These are phyloP conservation scores for Anoplophora glabripennis DNA, from an alignment of 1,140 invertebrate genomes.

Conservation along the genomic window DNA sequence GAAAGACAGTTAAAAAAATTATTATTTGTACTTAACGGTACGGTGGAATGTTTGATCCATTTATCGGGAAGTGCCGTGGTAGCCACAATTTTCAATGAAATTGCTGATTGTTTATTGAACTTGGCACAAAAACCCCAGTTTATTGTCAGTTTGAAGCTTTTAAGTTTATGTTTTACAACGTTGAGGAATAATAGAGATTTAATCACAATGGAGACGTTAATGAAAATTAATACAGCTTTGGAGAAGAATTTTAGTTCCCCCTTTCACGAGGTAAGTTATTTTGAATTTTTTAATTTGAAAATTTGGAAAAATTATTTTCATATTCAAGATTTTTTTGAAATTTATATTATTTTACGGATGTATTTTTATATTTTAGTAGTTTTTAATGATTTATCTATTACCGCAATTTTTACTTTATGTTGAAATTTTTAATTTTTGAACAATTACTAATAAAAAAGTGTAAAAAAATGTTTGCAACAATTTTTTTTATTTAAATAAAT, in stretches of 20 bases:
- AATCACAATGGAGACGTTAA: conserved; percentile 50
- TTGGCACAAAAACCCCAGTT: conserved; percentile 15
- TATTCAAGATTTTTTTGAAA: too few relatives aligned
- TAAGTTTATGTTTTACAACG: conserved; percentile 53
- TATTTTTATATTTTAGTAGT: too few relatives aligned
- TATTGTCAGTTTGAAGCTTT: conserved; percentile 37
- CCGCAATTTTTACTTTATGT: too few relatives aligned
- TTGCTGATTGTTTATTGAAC: conserved; percentile 30
- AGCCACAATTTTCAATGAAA: conserved; percentile 16
- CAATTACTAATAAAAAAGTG: too few relatives aligned
- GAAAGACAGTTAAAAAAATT: conserved; percentile 40
- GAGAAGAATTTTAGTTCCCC: conserved; percentile 61
- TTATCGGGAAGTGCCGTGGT: conserved; percentile 49
- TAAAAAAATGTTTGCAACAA: too few relatives aligned
- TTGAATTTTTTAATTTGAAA: conserved; percentile 3
- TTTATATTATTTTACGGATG: too few relatives aligned
- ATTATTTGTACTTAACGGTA: conserved; percentile 54
- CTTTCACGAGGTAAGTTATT: conserved; percentile 58
- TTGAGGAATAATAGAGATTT: conserved; percentile 50
- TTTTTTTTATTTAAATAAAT: too few relatives aligned
- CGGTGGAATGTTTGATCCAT: conserved; percentile 59
- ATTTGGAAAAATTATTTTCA: too few relatives aligned
- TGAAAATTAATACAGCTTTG: conserved; percentile 54
- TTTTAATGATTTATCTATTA: too few relatives aligned
- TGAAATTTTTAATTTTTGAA: too few relatives aligned